Conservation (phyloP, 1,140 invertebrate species). For the Zaprionus ornatus region DNA sequence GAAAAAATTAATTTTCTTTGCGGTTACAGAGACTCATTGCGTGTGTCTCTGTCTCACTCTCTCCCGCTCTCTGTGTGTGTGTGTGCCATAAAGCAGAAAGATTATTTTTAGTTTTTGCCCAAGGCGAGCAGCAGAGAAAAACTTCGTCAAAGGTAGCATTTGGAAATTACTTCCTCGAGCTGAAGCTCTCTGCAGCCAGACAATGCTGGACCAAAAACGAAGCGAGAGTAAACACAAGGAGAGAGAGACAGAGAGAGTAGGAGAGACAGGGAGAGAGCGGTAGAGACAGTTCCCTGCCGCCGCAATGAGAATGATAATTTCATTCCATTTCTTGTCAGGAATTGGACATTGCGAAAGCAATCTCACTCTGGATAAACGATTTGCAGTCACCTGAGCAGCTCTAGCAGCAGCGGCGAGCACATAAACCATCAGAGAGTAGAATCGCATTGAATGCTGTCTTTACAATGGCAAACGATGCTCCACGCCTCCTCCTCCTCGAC, state of each 20-base stretch:
- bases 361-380: slow-evolving; percentile 40
- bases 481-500: too few species aligned
- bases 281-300: not conserved
- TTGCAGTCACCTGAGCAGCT: slow-evolving; percentile 41
- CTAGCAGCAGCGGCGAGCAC: slow-evolving; percentile 1
- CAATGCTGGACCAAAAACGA: not conserved
- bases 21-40: not conserved
- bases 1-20: slow-evolving; percentile 35
- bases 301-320: slow-evolving; percentile 38
- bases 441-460: slow-evolving; percentile 37
- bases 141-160: slow-evolving; percentile 34
- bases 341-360: slow-evolving; percentile 33
- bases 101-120: slow-evolving; percentile 31
- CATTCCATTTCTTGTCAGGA: slow-evolving; percentile 27
- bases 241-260: not conserved
- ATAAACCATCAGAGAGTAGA: slow-evolving; percentile 25
- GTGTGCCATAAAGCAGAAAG: slow-evolving; percentile 17
- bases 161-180: slow-evolving; percentile 20
- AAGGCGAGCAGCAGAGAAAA: slow-evolving; percentile 7
- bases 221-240: not conserved
- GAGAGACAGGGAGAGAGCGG: not conserved
- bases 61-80: not conserved
- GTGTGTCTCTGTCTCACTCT: not conserved
- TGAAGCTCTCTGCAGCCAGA: not conserved
- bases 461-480: slow-evolving; percentile 21